A percentile compares a stretch with the other conserved stretches of the same genome.
Conservation (phyloP, 1,140 invertebrate species). For the Acromyrmex charruanus region DNA sequence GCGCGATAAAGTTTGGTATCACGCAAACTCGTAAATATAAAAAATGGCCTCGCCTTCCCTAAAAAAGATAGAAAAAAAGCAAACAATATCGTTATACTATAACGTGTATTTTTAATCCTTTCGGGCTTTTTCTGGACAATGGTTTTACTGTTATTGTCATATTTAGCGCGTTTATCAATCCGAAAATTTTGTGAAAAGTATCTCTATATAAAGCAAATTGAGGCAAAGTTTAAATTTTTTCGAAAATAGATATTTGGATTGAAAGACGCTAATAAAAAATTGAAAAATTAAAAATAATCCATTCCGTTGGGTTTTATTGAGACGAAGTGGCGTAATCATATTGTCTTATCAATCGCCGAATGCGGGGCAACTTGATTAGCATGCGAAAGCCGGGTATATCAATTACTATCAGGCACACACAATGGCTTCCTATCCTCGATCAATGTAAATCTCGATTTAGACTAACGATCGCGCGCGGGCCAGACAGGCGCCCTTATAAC, state of each 20-base stretch:
- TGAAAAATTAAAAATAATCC: background rate
- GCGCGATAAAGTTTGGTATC: conserved; percentile 15
- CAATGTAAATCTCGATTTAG: conserved; percentile 63
- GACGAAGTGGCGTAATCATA: background rate
- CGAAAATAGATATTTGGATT: background rate
- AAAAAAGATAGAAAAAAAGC: background rate
- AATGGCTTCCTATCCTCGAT: conserved; percentile 46
- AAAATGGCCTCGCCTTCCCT: background rate
- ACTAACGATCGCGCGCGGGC: conserved; percentile 50
- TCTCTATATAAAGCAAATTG: background rate
- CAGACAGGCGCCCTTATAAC: conserved; percentile 64
- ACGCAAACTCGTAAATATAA: conserved; percentile 34
- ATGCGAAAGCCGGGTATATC: conserved; percentile 38
- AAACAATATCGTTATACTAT: conserved; percentile 7
- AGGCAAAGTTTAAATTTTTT: background rate
- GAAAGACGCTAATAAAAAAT: background rate
- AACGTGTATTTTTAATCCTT: conserved; percentile 43
- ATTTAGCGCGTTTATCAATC: conserved; percentile 20
- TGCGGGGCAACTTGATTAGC: conserved; percentile 37
- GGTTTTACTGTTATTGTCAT: background rate
- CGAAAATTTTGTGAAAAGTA: conserved; percentile 16
- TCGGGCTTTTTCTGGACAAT: background rate
- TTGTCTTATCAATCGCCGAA: conserved; percentile 30
- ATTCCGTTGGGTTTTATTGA: background rate
- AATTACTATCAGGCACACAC: conserved; percentile 55